These are phyloP conservation scores for Cnemophilus loriae DNA, from an alignment of 2,113 vertebrate genomes.

Conservation along the genomic window DNA sequence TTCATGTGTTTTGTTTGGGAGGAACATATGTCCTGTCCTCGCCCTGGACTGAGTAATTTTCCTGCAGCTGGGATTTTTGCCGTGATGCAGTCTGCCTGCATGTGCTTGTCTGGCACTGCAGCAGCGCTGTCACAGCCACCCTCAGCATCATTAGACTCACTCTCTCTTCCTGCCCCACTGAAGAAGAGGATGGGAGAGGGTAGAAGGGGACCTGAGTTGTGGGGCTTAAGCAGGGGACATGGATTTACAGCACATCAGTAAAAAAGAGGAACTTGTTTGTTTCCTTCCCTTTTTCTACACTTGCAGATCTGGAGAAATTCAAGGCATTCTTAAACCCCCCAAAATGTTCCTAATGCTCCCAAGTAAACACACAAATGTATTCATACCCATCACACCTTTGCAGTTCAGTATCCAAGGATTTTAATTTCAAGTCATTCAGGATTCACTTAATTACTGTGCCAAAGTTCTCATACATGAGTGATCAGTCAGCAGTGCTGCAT, in stretches of 20 bases:
- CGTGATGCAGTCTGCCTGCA: fast-evolving
- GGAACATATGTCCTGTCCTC: not conserved
- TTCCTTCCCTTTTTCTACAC: not conserved
- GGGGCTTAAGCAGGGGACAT: not conserved
- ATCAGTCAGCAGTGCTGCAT: not conserved
- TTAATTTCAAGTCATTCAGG: not conserved
- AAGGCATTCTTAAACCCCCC: not conserved
- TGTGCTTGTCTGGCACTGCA: not conserved
- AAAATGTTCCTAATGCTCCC: not conserved
- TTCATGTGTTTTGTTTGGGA: not conserved
- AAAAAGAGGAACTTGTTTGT: not conserved
- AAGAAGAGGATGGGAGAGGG: not conserved
- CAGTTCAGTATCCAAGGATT: not conserved
- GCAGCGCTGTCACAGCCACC: not conserved
- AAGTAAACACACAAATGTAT: not conserved
- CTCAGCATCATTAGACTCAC: not conserved
- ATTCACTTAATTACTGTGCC: not conserved
- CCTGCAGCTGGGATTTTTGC: not conserved
- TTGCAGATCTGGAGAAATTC: not conserved
- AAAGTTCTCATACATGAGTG: not conserved
- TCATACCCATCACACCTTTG: not conserved
- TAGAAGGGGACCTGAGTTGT: not conserved
- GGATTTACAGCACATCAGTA: not conserved
- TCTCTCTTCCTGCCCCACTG: not conserved
- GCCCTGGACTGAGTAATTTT: not conserved